These are phyloP conservation scores for Halcyon leucocephala DNA, from an alignment of 2,797 vertebrate genomes.

Conservation along the genomic window DNA sequence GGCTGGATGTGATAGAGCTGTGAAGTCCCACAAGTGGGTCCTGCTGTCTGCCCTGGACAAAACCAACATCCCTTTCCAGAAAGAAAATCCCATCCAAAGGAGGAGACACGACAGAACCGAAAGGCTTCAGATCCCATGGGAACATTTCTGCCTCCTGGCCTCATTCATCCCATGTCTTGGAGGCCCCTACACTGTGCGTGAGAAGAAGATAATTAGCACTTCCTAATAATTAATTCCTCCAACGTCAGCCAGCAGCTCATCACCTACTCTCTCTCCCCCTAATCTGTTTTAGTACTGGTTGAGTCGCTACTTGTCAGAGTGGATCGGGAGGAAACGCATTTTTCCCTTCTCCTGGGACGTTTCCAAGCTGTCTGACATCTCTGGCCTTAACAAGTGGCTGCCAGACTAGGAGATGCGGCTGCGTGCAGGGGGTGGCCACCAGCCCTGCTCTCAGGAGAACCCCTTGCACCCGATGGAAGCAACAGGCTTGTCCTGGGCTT, in stretches of 20 bases:
- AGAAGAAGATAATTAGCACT: constrained; percentile 23
- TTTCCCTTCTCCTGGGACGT: background rate
- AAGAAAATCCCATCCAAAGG: background rate
- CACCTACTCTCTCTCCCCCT: background rate
- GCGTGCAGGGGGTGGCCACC: fast-evolving
- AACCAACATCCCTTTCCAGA: background rate
- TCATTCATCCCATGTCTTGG: background rate
- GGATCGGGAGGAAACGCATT: background rate
- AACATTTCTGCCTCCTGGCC: background rate
- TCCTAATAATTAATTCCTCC: background rate
- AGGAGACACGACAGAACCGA: background rate
- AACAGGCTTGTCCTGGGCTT: background rate
- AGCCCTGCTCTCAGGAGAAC: background rate
- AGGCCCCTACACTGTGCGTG: fast-evolving
- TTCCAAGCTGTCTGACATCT: constrained; percentile 34
- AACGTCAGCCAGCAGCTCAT: background rate
- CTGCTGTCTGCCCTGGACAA: fast-evolving
- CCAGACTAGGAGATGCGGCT: background rate
- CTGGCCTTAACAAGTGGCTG: background rate
- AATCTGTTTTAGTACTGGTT: background rate
- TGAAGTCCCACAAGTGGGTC: fast-evolving
- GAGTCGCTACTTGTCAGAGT: background rate
- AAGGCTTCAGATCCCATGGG: background rate
- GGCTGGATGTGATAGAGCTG: fast-evolving
- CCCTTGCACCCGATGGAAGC: background rate